Base-by-base conservation (phyloP, 2,888 invertebrate genomes). In the Aphidoletes aphidimyza region DNA sequence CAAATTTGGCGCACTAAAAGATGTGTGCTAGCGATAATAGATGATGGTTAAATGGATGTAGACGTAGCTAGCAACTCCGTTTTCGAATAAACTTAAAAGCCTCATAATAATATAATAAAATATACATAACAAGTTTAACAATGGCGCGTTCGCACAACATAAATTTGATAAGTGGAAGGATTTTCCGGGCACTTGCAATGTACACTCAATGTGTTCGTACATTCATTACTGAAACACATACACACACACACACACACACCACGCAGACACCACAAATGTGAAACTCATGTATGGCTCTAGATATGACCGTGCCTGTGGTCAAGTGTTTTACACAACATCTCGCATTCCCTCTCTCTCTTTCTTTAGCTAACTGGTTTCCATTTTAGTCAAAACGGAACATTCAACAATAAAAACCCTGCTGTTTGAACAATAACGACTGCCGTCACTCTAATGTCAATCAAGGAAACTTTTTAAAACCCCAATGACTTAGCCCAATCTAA, bases 141-240 rank as follows among this genome's bases (percentile, higher is more conserved):
- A 69, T 69, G 30, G 69, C 69, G 69, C 69, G 30, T 30, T 69
- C 69, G 30, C 30, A 69, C 69, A 69, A 69, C 69, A 69, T 69
- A 69, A 69, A 69, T 69, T 69, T 69, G 69, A 69, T 69, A 69
- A 69, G 69, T 69, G 69, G 69, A 69, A 69, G 69, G 69, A 69
- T 69, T 69, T 69, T 69, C 69, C 69, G 69, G 69, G 30, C 69
- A 69, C 69, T 69, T 69, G 69, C 69, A 30, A 69, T 69, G 69
- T 30, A 69, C 30, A 69, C 69, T 30, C n/a, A n/a, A 9, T n/a
- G 26, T 6, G 2, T 54, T 26, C 19, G 47, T 14, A 22, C 54
- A 22, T 54, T 69, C 69, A 69, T 2, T 47, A 9, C 19, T 2
- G 22, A 54, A 2, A 54, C 54, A 54, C 54, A 54, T 19, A 17